Base-by-base conservation (phyloP, 2,113 vertebrate species). In the Equus przewalskii region DNA sequence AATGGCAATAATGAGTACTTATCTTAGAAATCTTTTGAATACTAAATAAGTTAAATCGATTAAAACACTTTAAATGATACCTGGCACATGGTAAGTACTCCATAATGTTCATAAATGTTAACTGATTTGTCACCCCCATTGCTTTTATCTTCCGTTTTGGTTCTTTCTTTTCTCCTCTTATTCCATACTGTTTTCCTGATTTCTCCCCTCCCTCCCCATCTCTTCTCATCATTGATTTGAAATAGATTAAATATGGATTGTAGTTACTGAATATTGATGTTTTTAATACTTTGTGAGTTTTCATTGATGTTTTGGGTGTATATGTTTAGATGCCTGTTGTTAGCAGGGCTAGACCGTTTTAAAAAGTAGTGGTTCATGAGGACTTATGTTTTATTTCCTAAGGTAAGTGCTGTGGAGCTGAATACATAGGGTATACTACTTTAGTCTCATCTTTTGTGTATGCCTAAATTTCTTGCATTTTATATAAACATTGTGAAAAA, bases 211-310 rank as follows among this genome's bases (percentile, higher is more conserved):
- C 33, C 18, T 85, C 24, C 44, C n/a, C 1, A 56, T 93, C 54
- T 72, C 18, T 65, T 56, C 5, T 30, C 81, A 88, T 80, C 24
- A 62, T 72, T 72, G 33, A 41, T 81, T 81, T 88, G 54, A 88
- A 94, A 94, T 94, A 76, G 70, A 79, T 75, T 78, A 72, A 88
- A 87, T 87, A 6, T 87, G 62, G 7, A 62, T 70, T 60, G 12
- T 70, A 70, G 12, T 79, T 58, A 58, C 5, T 15, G 41, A 79
- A n/a, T 87, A 16, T 60, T 94, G 75, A 78, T 79, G 36, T 76
- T 84, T 88, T 44, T 33, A 60, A 18, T n/a, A 56, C 69, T 65
- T 75, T 18, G 33, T 67, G 44, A 76, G 21, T 78, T 86, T 93
- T 86, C 75, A 51, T 62, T 88, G 65, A 80, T 62, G 51, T 70